phyloP scores from a whole-genome alignment of 2,113 vertebrate genomes.

The Pica pica region DNA sequence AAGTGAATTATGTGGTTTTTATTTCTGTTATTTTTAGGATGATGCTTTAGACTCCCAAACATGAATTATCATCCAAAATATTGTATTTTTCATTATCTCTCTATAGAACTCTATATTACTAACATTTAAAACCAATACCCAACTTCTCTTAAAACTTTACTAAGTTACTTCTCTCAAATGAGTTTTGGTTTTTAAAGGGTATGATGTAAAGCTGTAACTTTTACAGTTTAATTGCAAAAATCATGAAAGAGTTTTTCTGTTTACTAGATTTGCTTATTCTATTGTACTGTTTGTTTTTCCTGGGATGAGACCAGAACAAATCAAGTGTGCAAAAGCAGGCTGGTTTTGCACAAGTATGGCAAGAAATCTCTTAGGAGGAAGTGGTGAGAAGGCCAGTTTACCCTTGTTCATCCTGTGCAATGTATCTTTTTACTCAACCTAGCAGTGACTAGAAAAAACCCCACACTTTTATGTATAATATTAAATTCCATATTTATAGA shows the following conservation, averaged over 20 bases:
- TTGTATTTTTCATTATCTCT: not conserved
- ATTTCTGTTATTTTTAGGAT: not conserved
- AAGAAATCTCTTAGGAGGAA: not conserved
- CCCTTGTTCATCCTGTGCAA: not conserved
- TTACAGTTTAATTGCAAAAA: not conserved
- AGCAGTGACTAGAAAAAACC: not conserved
- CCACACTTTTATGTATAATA: not conserved
- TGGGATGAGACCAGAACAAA: not conserved
- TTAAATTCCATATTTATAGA: not conserved
- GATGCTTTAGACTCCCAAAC: not conserved
- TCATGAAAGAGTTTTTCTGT: not conserved
- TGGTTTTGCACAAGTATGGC: not conserved
- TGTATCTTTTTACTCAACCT: not conserved
- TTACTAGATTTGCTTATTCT: not conserved
- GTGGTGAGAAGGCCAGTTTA: not conserved
- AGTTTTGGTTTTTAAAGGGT: not conserved
- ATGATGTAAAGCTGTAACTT: not conserved
- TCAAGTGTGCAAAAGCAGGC: not conserved
- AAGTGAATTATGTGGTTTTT: not conserved
- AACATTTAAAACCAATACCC: not conserved
- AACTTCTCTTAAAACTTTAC: not conserved
- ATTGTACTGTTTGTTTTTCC: not conserved
- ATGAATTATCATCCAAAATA: not conserved
- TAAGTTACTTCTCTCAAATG: not conserved
- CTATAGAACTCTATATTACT: not conserved